Percentiles rank a stretch among this genome's conserved stretches.
Evolutionary conservation across 2,888 invertebrate species (phyloP).

Genomic region (Adelognathus sp.): DNA sequence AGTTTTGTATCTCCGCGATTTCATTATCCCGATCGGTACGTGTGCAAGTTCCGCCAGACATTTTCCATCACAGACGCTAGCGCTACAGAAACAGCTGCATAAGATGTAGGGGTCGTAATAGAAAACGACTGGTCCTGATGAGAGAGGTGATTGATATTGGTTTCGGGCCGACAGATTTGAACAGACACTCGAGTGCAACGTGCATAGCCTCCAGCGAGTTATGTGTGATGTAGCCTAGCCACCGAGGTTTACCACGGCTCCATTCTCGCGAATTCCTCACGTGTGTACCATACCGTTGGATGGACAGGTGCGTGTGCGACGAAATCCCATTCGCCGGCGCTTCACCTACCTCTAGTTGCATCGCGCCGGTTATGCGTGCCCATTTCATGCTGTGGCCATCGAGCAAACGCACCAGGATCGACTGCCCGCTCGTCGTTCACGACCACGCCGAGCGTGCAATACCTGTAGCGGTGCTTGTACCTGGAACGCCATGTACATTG

Average conservation of each 20-base stretch:
- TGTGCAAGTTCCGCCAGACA: neutral
- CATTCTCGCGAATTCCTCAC: slow-evolving; percentile 58
- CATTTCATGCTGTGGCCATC: slow-evolving; percentile 43
- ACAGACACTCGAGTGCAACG: slow-evolving; percentile 12
- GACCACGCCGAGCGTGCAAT: slow-evolving; percentile 46
- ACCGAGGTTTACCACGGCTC: slow-evolving; percentile 57
- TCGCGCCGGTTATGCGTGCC: slow-evolving; percentile 37
- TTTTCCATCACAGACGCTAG: neutral
- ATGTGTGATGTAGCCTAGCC: slow-evolving; percentile 48
- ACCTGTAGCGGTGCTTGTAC: slow-evolving; percentile 35
- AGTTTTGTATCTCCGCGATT: too few species aligned
- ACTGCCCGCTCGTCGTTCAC: slow-evolving; percentile 26
- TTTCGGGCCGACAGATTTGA: neutral
- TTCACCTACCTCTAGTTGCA: slow-evolving; percentile 42
- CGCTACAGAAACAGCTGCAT: neutral
- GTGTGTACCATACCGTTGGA: slow-evolving; percentile 45
- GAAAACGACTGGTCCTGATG: neutral
- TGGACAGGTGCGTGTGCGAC: slow-evolving; percentile 26
- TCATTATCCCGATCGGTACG: neutral
- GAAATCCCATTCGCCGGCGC: slow-evolving; percentile 39
- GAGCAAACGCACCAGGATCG: slow-evolving; percentile 43
- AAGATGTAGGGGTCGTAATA: neutral
- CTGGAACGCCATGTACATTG: slow-evolving; percentile 32
- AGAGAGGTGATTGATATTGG: slow-evolving; percentile 35
- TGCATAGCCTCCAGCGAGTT: slow-evolving; percentile 40